phyloP scores from a whole-genome alignment of 2,888 invertebrate species.

The Philonicus albiceps region DNA sequence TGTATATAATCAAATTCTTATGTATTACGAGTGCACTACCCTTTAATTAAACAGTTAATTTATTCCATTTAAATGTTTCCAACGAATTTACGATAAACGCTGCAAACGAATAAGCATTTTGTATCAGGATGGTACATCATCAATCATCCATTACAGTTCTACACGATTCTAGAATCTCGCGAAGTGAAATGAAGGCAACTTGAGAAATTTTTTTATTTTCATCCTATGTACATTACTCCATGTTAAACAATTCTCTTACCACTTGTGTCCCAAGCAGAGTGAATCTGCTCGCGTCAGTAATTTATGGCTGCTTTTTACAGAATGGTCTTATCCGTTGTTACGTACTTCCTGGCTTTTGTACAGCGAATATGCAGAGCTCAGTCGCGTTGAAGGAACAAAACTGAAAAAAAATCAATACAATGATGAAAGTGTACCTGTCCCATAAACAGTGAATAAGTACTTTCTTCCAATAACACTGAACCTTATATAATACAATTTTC shows the following conservation, averaged over 20 bases:
- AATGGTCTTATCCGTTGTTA: neutral
- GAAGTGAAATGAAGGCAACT: neutral
- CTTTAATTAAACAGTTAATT: neutral
- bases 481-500: neutral
- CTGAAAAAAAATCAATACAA: neutral
- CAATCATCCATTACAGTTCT: neutral
- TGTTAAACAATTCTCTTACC: constrained; percentile 4
- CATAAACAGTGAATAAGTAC: neutral
- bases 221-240: neutral
- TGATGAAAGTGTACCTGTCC: neutral
- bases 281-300: neutral
- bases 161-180: neutral
- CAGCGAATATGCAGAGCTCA: neutral
- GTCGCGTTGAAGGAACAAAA: neutral
- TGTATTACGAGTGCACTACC: neutral
- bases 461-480: neutral
- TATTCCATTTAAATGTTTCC: neutral
- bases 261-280: neutral
- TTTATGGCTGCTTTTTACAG: neutral
- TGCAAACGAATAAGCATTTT: neutral
- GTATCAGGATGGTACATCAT: neutral
- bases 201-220: constrained; percentile 7
- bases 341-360: neutral
- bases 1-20: too few relatives aligned
- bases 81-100: neutral